Base-by-base conservation (phyloP, 30 jellyfish, hydroid and myxozoan species). In the Turritopsis dohrnii region DNA sequence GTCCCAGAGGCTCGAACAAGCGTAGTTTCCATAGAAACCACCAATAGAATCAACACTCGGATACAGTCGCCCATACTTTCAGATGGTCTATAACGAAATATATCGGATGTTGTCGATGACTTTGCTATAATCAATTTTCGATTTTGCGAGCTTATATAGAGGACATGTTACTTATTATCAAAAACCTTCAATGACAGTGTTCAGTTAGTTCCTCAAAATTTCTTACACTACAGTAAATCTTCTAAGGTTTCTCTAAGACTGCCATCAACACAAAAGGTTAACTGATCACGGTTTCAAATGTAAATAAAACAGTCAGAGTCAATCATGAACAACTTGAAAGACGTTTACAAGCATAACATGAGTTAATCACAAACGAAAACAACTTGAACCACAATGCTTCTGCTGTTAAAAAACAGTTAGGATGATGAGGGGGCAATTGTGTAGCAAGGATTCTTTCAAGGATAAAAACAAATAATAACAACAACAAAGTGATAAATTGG, bases 1-100 rank as follows among this genome's bases (percentile, higher is more conserved):
- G 87, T 80, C 17, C 87, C 87, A 80, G 83, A 41, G 19, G 52
- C 17, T 53, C 22, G 60, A 72, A 18, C 17, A 22, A 72, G 17
- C 31, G 31, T 22, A 26, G 81, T 41, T 41, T 41, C 9, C 60
- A 41, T 13, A 41, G 5, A 41, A 41, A 41, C 60, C 60, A 41
- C 13, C 60, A 41, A 41, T 41, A 41, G 13, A 41, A 41, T 13
- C 60, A 41, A 41, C 60, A 41, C 60, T 13, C 5, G 60, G 60
- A 41, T n/a, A n/a, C n/a, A 41, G 9, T 41, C 60, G 60, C 60
- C 60, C 60, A 41, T 41, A 41, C 9, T 41, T 41, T 41, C 60
- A 41, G 60, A 41, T 41, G 9, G 60, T 13, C 60, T 41, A 13
- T 41, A 41, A 41, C 60, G 13, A 41, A 41, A 41, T 41, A 3